Percentiles rank a stretch among this genome's conserved stretches.
phyloP scores from a whole-genome alignment of 2,113 vertebrate genomes.

The Sterrhoptilus dennistouni region DNA sequence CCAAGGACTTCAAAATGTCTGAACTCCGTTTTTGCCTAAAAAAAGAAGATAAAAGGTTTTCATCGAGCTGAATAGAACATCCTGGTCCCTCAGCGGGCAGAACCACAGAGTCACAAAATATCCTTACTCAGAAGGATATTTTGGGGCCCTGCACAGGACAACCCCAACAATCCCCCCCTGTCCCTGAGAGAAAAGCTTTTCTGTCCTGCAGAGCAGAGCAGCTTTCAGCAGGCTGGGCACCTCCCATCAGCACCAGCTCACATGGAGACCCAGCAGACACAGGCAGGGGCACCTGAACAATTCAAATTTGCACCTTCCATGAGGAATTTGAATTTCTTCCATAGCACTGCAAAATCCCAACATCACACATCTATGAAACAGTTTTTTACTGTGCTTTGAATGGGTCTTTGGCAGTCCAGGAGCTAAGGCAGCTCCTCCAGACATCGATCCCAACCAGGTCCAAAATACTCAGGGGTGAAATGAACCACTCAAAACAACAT shows the following conservation, averaged over 20 bases:
- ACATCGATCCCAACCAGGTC: accelerated
- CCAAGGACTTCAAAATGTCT: constrained; percentile 87
- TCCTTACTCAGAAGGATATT: neutral
- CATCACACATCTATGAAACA: neutral
- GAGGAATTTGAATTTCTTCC: neutral
- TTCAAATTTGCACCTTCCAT: neutral
- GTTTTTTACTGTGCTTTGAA: neutral
- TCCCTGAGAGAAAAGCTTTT: neutral
- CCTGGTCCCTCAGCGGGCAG: neutral
- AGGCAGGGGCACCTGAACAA: neutral
- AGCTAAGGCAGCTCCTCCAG: neutral
- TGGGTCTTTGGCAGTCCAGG: neutral
- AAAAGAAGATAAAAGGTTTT: neutral
- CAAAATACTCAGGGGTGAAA: accelerated
- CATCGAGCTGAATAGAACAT: neutral
- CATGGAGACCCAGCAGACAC: neutral
- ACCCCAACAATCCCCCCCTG: neutral
- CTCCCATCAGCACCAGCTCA: neutral
- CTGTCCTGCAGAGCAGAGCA: neutral
- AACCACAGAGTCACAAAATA: neutral
- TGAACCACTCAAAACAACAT: neutral
- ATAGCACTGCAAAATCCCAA: neutral
- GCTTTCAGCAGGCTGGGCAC: neutral
- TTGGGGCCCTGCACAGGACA: neutral
- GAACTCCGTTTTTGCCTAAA: constrained; percentile 87